Evolutionary conservation across 2,888 invertebrate species (phyloP), one percentile per base, ranked within the genome.

Genomic region (Spatulosminthurus flaviceps): DNA sequence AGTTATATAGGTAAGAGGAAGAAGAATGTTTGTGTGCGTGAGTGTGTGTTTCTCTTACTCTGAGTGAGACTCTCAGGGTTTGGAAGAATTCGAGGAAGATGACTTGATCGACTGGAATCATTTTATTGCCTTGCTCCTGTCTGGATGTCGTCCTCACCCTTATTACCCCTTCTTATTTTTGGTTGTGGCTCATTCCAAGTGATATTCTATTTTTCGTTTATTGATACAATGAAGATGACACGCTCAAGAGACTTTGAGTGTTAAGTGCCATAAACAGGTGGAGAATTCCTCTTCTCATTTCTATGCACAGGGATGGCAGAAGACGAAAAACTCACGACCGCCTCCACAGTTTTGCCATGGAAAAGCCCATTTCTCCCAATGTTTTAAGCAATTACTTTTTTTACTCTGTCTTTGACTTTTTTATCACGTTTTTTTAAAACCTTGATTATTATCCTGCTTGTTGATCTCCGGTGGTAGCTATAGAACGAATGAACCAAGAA

Each of bases 251-350:
- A 67, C 67, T 28, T 16, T 67, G 67, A 26, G 43, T 42, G 71
- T 72, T 28, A 26, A 67, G 42, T 16, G 13, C 71, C 71, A 72
- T 72, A 72, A 72, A 72, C 43, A 72, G 71, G 71, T 72, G 71
- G 71, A 72, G 22, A 43, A 43, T 72, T 72, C 16, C 51, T 51
- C 7, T 51, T 51, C 51, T n/a, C 16, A 51, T 51, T 51, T n/a
- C 51, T 19, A 51, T 19, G 1, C 51, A 51, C 51, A 16, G n/a
- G n/a, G n/a, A n/a, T n/a, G n/a, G n/a, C n/a, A n/a, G n/a, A n/a
- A n/a, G n/a, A n/a, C n/a, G n/a, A n/a, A n/a, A n/a, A 13, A 51
- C 51, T 2, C 69, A 41, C 42, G 28, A 22, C 42, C 42, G 71
- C 42, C 71, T 43, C 71, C 71, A 43, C 71, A 42, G 24, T 16